Base-by-base conservation (phyloP, 2,888 invertebrate genomes). In the Mesodorylaimus sp. region DNA sequence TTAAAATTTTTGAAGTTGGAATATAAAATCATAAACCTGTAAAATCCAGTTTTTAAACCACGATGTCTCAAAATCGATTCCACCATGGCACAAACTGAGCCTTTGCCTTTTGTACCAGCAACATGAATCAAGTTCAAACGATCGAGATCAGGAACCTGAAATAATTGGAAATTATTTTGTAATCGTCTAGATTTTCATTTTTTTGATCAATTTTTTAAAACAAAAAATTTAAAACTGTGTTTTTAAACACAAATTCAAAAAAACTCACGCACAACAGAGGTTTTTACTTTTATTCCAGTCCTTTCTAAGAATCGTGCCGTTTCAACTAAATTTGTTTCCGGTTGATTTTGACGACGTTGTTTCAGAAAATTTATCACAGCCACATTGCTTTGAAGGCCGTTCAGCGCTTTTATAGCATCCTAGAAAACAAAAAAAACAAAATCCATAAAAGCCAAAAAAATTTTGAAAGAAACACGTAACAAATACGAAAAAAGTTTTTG, bases 41-140 rank as follows among this genome's bases (percentile, higher is more conserved):
- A 95, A 66, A 97, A 84, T 3, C 95, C 95, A 0, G 93, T 95
- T 60, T 76, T 79, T 61, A 77, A 78, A 1, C 88, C 88, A 64
- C 83, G 79, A 25, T 77, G 71, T 0, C 85, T 77, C 10, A 97
- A 73, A 53, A 97, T 83, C 0, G 81, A 78, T 68, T 97, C 97
- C 56, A 80, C 78, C 68, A 85, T 80, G 0, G 91, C 88, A 66
- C 91, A 89, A 0, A 91, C 89, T 21, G 89, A 88, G 2, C 77
- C 76, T 77, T 97, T 97, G 47, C 95, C 97, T 71, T 97, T 97
- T 1, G 95, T 95, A 10, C 97, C 97, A 52, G 87, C 79, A 3
- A 97, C 80, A 72, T 97, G 97, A 61, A 97, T 87, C 39, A 89
- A 77, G 48, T 84, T 80, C 21, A 91, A 66, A 48, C 74, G 70